phyloP scores from a whole-genome alignment of 2,113 vertebrate genomes.

The Mustela nigripes region DNA sequence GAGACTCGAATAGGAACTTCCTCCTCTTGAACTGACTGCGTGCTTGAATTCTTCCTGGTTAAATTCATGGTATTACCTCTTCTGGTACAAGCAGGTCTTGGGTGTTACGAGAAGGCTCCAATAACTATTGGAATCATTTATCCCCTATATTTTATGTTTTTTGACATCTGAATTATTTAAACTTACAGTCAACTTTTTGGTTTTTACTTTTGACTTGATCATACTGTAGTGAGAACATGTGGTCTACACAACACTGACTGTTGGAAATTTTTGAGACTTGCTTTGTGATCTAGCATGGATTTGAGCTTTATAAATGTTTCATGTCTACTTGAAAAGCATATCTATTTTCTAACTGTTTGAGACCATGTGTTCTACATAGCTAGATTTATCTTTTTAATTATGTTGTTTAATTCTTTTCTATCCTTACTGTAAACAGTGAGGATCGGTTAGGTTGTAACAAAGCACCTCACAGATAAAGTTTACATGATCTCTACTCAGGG shows the following conservation, averaged over 20 bases:
- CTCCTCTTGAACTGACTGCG: background rate
- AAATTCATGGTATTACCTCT: background rate
- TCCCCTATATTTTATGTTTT: background rate
- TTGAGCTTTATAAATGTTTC: background rate
- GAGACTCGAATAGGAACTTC: background rate
- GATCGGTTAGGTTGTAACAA: background rate
- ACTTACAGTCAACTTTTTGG: background rate
- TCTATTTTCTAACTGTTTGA: background rate
- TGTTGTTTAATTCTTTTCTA: background rate
- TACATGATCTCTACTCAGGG: background rate
- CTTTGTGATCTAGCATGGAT: slow-evolving; percentile 28
- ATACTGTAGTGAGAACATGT: background rate
- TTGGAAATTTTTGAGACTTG: background rate
- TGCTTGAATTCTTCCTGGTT: background rate
- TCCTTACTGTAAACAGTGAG: background rate
- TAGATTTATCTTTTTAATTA: background rate
- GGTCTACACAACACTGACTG: background rate
- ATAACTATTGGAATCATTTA: background rate
- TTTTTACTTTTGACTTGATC: background rate
- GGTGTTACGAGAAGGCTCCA: background rate
- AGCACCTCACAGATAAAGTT: background rate
- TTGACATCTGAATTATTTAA: background rate
- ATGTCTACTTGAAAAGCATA: background rate
- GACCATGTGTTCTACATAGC: background rate
- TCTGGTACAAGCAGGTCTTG: background rate